Evolutionary conservation across 1,140 invertebrate genomes (phyloP), one percentile per base, ranked within the genome.

Genomic region (Drosophila equinoxialis): DNA sequence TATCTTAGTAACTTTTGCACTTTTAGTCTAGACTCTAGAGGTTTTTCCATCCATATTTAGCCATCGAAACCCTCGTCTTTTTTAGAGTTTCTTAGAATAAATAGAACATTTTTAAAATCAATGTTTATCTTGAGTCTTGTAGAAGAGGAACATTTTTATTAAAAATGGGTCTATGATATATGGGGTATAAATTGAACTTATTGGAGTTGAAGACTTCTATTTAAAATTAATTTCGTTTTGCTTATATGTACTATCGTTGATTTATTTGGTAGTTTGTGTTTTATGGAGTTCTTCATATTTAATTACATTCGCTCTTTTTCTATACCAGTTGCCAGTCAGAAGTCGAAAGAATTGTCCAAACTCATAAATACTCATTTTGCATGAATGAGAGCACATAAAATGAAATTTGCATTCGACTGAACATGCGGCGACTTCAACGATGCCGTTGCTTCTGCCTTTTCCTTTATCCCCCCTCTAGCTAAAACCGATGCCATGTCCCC

Each of bases 401-500:
- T 83, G 73, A 79, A 83, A 80, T 87, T 87, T 87, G 84, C 83
- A 89, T 87, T 89, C 74, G 79, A 80, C 72, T 87, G 83, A 84
- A 86, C 82, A 77, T 42, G 45, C 45, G 45, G 45, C 45, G 45
- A 51, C 45, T 51, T 51, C 45, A 60, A 72, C 67, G 60, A 51
- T 67, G 48, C 1, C 60, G 57, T 20, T 35, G 55, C 57, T 14
- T 4, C 11, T 37, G 14, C 26, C 33, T 6, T 8, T 7, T 6
- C 13, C 11, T 11, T 42, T 42, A 13, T 13, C 42, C 42, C n/a
- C 5, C 17, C n/a, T 3, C 42, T 2, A 17, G n/a, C 11, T 0
- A 13, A 39, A 59, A 71, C 55, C 30, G 30, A n/a, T 35, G 55
- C 23, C 13, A 45, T 45, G 14, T 2, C 45, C 45, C 14, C 45